Evolutionary conservation across 1,140 invertebrate genomes (phyloP).

Genomic region (Tribolium castaneum): DNA sequence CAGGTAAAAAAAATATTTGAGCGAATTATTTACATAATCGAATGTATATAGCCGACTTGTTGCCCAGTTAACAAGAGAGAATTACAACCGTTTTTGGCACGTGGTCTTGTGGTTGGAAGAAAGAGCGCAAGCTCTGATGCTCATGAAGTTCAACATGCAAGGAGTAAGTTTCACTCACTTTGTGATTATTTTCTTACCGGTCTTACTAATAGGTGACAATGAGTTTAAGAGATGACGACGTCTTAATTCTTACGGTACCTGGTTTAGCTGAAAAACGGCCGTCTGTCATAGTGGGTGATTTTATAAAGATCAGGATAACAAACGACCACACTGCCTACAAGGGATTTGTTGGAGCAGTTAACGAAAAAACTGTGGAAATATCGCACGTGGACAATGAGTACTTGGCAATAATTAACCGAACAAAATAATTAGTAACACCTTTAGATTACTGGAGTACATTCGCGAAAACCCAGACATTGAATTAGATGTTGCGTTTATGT

Average conservation of each 20-base stretch:
- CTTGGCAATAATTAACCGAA: background rate
- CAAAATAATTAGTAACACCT: background rate
- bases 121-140: constrained; percentile 43
- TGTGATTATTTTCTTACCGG: background rate
- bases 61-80: constrained; percentile 42
- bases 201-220: constrained; percentile 45
- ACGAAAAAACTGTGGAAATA: constrained; percentile 53
- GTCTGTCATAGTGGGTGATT: constrained; percentile 57
- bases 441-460: constrained; percentile 42
- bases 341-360: constrained; percentile 52
- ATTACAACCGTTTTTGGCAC: constrained; percentile 56
- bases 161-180: constrained; percentile 47
- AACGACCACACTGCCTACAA: constrained; percentile 54
- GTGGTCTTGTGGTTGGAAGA: constrained; percentile 59
- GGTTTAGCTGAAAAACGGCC: constrained; percentile 61
- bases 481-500: constrained; percentile 54
- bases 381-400: constrained; percentile 48
- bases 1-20: background rate
- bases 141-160: constrained; percentile 58
- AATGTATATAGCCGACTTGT: background rate
- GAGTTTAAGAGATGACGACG: constrained; percentile 1
- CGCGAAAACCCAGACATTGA: constrained; percentile 38
- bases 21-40: background rate
- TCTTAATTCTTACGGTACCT: constrained; percentile 55
- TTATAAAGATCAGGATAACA: constrained; percentile 53